phyloP scores from a whole-genome alignment of 2,113 vertebrate genomes.

The Phoxinus phoxinus region DNA sequence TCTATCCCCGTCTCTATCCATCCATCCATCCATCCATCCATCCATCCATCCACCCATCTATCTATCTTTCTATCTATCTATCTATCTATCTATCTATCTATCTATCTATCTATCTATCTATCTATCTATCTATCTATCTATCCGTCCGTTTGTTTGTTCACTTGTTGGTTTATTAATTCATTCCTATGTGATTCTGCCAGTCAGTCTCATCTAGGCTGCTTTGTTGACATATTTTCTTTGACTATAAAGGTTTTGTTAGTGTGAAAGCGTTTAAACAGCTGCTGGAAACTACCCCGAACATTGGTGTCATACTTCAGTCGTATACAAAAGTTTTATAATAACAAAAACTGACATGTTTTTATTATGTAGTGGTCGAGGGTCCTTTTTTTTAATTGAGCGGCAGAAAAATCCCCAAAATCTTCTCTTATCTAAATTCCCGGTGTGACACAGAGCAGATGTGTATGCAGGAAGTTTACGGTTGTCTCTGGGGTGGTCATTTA shows the following conservation, averaged over 20 bases:
- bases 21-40: neutral
- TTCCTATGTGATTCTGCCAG: neutral
- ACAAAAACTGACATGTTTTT: constrained; percentile 63
- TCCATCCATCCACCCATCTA: neutral
- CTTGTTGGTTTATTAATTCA: neutral
- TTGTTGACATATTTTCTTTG: constrained; percentile 62
- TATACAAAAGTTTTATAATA: constrained; percentile 57
- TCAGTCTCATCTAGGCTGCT: constrained; percentile 53
- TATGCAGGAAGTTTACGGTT: constrained; percentile 34
- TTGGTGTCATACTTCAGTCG: neutral
- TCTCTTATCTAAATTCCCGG: constrained; percentile 51
- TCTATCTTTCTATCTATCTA: neutral
- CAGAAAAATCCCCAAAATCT: constrained; percentile 38
- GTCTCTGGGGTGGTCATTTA: constrained; percentile 28
- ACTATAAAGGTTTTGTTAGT: constrained; percentile 49
- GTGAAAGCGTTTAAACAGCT: constrained; percentile 53
- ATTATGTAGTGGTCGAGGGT: constrained; percentile 48
- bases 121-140: neutral
- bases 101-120: neutral
- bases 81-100: neutral
- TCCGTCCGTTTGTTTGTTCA: neutral
- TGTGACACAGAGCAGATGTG: constrained; percentile 59
- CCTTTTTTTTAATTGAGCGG: neutral
- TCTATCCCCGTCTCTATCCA: too few species aligned
- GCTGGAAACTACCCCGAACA: constrained; percentile 6